Conservation (phyloP, 2,888 invertebrate species). For the Melanotus villosus region DNA sequence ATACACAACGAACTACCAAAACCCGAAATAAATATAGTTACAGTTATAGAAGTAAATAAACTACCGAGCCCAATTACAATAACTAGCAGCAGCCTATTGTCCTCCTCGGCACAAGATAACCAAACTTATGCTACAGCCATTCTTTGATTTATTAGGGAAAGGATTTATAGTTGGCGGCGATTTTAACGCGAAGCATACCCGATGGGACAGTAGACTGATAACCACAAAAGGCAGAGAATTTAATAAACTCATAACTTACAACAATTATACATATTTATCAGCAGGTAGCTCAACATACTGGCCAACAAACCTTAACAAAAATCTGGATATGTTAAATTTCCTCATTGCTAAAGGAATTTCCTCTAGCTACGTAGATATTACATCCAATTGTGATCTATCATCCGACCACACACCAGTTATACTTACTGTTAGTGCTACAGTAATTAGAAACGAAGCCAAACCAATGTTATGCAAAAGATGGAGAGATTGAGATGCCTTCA, state of each 20-base stretch:
- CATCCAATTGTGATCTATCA: neutral
- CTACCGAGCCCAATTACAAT: slow-evolving; percentile 14
- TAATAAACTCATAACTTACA: slow-evolving; percentile 6
- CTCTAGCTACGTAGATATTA: neutral
- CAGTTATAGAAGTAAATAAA: slow-evolving; percentile 14
- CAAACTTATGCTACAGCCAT: slow-evolving; percentile 8
- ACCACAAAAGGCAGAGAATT: slow-evolving; percentile 21
- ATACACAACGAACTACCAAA: slow-evolving; percentile 14
- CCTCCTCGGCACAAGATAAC: slow-evolving; percentile 12
- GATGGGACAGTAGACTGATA: slow-evolving; percentile 8
- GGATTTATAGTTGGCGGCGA: slow-evolving; percentile 16
- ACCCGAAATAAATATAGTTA: slow-evolving; percentile 1
- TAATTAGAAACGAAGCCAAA: slow-evolving; percentile 4
- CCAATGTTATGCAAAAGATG: slow-evolving; percentile 1
- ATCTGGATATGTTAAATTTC: slow-evolving; percentile 10
- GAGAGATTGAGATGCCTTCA: slow-evolving; percentile 11
- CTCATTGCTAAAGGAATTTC: slow-evolving; percentile 14
- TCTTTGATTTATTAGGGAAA: slow-evolving; percentile 1
- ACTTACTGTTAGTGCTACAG: slow-evolving; percentile 10
- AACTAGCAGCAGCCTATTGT: slow-evolving; percentile 14
- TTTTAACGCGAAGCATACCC: too few species aligned
- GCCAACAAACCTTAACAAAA: slow-evolving; percentile 16
- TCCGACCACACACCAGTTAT: slow-evolving; percentile 12
- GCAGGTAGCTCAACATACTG: slow-evolving; percentile 27
- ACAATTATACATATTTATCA: neutral